Evolutionary conservation across 2,888 invertebrate genomes (phyloP).

Genomic region (Empis stercorea): DNA sequence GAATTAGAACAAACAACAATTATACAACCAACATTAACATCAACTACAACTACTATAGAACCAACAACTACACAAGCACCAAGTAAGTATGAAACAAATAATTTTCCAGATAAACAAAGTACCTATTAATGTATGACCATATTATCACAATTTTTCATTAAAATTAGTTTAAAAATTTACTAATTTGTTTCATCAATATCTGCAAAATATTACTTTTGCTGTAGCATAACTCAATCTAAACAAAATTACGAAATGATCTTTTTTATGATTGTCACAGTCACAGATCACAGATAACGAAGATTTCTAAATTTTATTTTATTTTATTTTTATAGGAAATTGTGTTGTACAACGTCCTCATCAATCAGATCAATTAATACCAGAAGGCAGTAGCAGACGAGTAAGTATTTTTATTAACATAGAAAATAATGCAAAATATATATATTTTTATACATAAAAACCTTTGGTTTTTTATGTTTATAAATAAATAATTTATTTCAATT

Average conservation of each 20-base stretch:
- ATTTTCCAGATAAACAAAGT: not conserved
- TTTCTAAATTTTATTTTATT: too few relatives aligned
- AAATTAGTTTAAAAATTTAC: too few relatives aligned
- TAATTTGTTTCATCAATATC: too few relatives aligned
- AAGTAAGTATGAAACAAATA: conserved; percentile 35
- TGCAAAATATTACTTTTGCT: too few relatives aligned
- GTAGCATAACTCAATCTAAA: too few relatives aligned
- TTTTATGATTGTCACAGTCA: too few relatives aligned
- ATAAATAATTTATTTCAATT: too few relatives aligned
- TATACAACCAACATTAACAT: conserved; percentile 22
- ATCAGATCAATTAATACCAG: conserved; percentile 70
- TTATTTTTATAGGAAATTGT: conserved; percentile 51
- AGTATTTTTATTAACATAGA: conserved; percentile 22
- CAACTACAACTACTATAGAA: conserved; percentile 46
- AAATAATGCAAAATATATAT: not conserved
- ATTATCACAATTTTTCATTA: not conserved
- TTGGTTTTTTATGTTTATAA: too few relatives aligned
- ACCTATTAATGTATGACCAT: not conserved
- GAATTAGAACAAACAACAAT: conserved; percentile 12
- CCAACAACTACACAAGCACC: conserved; percentile 44
- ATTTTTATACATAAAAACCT: not conserved
- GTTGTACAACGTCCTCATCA: conserved; percentile 72
- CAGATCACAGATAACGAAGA: too few relatives aligned
- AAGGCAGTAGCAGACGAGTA: conserved; percentile 76
- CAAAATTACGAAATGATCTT: too few relatives aligned